A percentile compares a stretch with the other conserved stretches of the same genome.
These are phyloP conservation scores for Alosa sapidissima DNA, from an alignment of 2,797 vertebrate genomes.

Conservation along the genomic window DNA sequence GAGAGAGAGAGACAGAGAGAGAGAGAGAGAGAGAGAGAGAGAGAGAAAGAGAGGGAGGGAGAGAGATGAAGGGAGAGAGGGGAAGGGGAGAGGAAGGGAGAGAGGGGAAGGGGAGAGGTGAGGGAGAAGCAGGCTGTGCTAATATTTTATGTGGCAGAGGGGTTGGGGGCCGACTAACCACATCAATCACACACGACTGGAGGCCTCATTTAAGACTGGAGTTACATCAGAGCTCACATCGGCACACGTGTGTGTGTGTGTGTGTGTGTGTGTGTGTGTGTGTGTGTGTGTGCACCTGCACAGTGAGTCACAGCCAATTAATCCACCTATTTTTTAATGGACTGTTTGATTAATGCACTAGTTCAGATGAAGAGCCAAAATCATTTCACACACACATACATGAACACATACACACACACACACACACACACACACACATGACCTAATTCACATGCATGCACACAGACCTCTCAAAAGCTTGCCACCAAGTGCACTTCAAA, in stretches of 20 bases:
- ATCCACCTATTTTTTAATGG: background rate
- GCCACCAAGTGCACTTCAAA: background rate
- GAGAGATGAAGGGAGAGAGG: background rate
- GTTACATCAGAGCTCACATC: constrained; percentile 61
- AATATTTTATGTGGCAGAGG: constrained; percentile 57
- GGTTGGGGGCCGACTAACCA: constrained; percentile 51
- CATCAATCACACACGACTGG: constrained; percentile 61
- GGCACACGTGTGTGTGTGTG: background rate
- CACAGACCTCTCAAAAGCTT: background rate
- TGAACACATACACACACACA: no score
- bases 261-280: background rate
- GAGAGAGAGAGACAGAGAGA: no score
- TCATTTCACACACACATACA: background rate
- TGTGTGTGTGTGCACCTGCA: background rate
- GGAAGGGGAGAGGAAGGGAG: background rate
- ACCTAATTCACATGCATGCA: no score
- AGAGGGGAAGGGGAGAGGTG: background rate
- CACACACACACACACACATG: no score
- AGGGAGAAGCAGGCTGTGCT: constrained; percentile 27
- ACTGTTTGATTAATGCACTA: background rate
- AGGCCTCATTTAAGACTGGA: constrained; percentile 61
- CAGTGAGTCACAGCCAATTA: background rate
- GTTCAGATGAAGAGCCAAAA: background rate
- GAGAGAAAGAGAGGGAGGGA: background rate
- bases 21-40: background rate